Conservation (phyloP, 1,140 invertebrate species). For the Bombus cullumanus region DNA sequence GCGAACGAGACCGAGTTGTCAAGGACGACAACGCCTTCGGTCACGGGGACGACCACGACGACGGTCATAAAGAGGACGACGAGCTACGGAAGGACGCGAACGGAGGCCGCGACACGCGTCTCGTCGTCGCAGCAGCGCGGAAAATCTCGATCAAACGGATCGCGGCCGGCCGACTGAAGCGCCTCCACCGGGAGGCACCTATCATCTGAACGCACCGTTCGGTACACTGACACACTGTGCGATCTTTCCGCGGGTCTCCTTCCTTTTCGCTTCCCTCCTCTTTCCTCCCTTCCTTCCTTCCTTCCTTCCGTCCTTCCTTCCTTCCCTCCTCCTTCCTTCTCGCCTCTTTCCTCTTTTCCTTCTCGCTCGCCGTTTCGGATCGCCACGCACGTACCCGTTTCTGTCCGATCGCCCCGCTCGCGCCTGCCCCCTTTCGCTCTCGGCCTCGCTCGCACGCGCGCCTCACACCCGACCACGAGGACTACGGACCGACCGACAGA, state of each 20-base stretch:
- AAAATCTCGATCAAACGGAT: slow-evolving; percentile 51
- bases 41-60: slow-evolving; percentile 1
- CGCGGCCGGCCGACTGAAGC: slow-evolving; percentile 53
- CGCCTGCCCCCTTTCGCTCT: slow-evolving; percentile 49
- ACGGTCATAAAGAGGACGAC: neutral
- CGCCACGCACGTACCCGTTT: neutral
- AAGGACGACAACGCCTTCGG: slow-evolving; percentile 59
- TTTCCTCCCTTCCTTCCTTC: neutral
- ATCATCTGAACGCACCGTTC: slow-evolving; percentile 58
- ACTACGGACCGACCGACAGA: slow-evolving; percentile 43
- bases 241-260: slow-evolving; percentile 12
- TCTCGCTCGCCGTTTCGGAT: neutral
- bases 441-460: slow-evolving; percentile 46
- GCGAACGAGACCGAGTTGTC: slow-evolving; percentile 15
- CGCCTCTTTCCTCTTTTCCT: neutral
- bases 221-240: slow-evolving; percentile 56
- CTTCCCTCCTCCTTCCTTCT: neutral
- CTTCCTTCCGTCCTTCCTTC: neutral
- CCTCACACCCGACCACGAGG: slow-evolving; percentile 63
- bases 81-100: neutral
- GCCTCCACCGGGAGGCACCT: slow-evolving; percentile 58
- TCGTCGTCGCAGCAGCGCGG: slow-evolving; percentile 36
- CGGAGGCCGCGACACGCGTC: slow-evolving; percentile 27
- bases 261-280: neutral
- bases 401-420: neutral